phyloP scores from a whole-genome alignment of 1,140 invertebrate genomes.

The Diorhabda sublineata region DNA sequence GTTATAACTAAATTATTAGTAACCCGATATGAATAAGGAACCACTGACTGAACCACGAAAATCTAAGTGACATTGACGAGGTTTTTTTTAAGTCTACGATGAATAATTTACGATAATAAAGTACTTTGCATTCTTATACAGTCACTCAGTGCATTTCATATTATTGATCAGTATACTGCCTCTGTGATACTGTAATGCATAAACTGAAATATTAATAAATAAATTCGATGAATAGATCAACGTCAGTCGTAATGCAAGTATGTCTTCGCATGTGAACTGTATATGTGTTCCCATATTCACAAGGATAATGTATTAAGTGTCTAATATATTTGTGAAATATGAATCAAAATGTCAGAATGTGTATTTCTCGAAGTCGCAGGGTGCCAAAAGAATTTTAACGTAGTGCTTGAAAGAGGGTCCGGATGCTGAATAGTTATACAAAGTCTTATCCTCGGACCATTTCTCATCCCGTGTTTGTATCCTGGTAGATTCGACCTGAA shows the following conservation, averaged over 20 bases:
- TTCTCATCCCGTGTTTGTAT: constrained; percentile 19
- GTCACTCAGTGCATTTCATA: no score
- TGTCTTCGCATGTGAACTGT: background rate
- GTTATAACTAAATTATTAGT: no score
- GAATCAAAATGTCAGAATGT: constrained; percentile 31
- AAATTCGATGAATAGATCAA: background rate
- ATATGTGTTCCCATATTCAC: background rate
- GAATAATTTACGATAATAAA: no score
- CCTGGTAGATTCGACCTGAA: constrained; percentile 12
- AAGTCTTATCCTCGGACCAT: constrained; percentile 15
- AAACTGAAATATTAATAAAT: no score
- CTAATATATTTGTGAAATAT: constrained; percentile 29
- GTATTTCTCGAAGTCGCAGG: constrained; percentile 25
- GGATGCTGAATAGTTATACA: constrained; percentile 12
- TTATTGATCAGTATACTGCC: no score
- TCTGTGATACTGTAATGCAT: no score
- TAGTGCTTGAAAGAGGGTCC: constrained; percentile 16
- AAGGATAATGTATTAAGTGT: background rate
- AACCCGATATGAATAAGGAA: no score
- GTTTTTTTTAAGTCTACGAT: no score
- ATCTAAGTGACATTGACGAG: no score
- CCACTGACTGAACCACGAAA: no score
- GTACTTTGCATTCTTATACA: no score
- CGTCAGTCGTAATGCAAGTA: background rate
- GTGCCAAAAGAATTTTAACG: constrained; percentile 25